Base-by-base conservation (phyloP, 2,113 vertebrate species). In the Chaetodon trifascialis region DNA sequence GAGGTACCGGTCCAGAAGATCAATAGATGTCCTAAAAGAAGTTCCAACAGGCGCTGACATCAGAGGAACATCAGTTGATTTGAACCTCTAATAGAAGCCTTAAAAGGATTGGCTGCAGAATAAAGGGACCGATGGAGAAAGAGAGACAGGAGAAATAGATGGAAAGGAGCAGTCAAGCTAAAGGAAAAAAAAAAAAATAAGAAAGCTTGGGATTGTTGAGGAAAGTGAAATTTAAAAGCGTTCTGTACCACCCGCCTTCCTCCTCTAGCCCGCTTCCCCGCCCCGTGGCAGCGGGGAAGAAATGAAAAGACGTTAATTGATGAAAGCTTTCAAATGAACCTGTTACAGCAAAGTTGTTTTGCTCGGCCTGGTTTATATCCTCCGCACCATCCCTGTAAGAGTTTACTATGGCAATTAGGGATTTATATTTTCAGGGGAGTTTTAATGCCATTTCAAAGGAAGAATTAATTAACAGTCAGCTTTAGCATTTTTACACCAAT, bases 381-480 rank as follows among this genome's bases (percentile, higher is more conserved):
- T 80, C 84, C 73, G 86, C 73, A 52, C 47, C 46, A n/a, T 85
- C 76, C 87, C 83, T 88, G 54, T 72, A 87, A 85, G 86, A 89
- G 79, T 89, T 90, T 85, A 88, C 90, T 58, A 69, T 65, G 69
- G 73, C 88, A 91, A 91, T 88, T 89, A 90, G 86, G 69, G 76
- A 86, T 93, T 90, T 86, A 70, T 88, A 92, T 91, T 92, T 94
- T 86, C 91, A 90, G 86, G 88, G 88, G 82, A 88, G 77, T 86
- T 91, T 88, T 85, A 91, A 92, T 91, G 87, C 83, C 73, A 87
- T 93, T 89, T 94, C 88, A 93, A 91, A 93, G 88, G 80, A 86
- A 85, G 71, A 89, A 92, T 90, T 91, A 89, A 93, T 91, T 93
- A 89, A 83, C 84, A 89, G 86, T 65, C 76, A 25, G 79, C 88